These are phyloP conservation scores for Peromyscus nudipes DNA, from an alignment of 2,797 vertebrate species.

Conservation along the genomic window DNA sequence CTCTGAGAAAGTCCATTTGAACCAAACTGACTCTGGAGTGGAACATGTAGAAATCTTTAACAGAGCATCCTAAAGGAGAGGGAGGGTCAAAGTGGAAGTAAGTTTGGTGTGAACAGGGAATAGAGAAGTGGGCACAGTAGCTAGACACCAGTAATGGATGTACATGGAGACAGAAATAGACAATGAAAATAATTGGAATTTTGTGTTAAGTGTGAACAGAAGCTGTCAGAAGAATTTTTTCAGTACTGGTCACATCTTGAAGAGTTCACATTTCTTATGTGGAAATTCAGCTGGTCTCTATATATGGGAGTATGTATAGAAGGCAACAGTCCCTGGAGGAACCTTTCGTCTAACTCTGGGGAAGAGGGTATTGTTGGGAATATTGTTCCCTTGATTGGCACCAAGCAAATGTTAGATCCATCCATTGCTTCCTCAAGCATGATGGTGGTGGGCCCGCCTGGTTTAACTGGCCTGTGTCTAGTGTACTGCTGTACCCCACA, in stretches of 20 bases:
- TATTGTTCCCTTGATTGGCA: constrained; percentile 20
- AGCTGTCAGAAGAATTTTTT: background rate
- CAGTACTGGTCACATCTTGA: background rate
- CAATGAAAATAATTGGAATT: background rate
- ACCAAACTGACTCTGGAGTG: background rate
- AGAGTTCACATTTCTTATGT: background rate
- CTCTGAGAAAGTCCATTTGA: background rate
- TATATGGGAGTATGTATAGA: background rate
- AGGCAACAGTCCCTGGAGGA: background rate
- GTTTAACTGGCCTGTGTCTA: background rate
- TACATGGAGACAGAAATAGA: too few relatives aligned
- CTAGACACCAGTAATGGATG: background rate
- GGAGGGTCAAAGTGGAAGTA: background rate
- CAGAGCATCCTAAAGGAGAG: background rate
- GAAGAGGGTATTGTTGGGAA: background rate
- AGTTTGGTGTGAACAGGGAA: background rate
- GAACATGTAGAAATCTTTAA: background rate
- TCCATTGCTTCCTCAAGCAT: background rate
- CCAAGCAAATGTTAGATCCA: background rate
- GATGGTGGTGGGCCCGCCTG: background rate
- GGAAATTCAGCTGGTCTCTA: background rate
- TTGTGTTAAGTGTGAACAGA: background rate
- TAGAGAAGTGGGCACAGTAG: background rate
- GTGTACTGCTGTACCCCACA: constrained; percentile 4
- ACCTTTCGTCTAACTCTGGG: constrained; percentile 35